Percentiles rank a stretch among this genome's conserved stretches.
These are phyloP conservation scores for Hycleus phaleratus DNA, from an alignment of 1,140 invertebrate species.

Conservation along the genomic window DNA sequence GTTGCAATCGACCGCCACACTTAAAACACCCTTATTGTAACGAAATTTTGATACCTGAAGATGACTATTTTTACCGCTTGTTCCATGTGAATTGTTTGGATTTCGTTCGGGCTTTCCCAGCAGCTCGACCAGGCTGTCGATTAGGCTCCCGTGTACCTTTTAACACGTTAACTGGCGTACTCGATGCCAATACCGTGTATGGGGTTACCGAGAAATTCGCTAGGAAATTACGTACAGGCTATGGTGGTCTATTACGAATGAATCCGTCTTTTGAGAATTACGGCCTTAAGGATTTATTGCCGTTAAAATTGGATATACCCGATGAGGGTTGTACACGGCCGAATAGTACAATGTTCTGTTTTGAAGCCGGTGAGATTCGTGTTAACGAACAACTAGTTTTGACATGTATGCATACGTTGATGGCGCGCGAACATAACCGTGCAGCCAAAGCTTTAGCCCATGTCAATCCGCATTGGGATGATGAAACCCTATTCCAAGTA, in stretches of 20 bases:
- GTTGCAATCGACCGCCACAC: slow-evolving; percentile 68
- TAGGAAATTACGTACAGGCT: slow-evolving; percentile 69
- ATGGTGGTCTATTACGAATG: slow-evolving; percentile 73
- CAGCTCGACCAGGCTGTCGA: slow-evolving; percentile 71
- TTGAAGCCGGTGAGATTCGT: slow-evolving; percentile 87
- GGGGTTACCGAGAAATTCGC: slow-evolving; percentile 71
- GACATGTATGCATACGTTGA: slow-evolving; percentile 83
- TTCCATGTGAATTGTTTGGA: slow-evolving; percentile 80
- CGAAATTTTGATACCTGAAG: slow-evolving; percentile 79
- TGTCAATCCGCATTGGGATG: slow-evolving; percentile 91
- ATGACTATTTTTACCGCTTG: slow-evolving; percentile 85
- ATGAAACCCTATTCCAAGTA: slow-evolving; percentile 84
- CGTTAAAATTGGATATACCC: slow-evolving; percentile 82
- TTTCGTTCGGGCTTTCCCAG: slow-evolving; percentile 80
- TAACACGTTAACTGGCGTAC: slow-evolving; percentile 72
- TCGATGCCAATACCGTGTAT: slow-evolving; percentile 80
- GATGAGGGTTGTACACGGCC: slow-evolving; percentile 89
- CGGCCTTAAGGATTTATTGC: slow-evolving; percentile 80
- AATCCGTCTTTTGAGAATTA: slow-evolving; percentile 82
- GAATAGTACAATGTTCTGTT: slow-evolving; percentile 82
- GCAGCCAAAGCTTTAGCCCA: slow-evolving; percentile 65
- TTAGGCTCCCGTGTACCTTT: slow-evolving; percentile 66
- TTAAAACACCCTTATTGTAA: slow-evolving; percentile 86
- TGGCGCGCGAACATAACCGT: slow-evolving; percentile 83
- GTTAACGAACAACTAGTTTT: slow-evolving; percentile 89